Conservation (phyloP, 2,888 invertebrate species). For the Erebia ligea region DNA sequence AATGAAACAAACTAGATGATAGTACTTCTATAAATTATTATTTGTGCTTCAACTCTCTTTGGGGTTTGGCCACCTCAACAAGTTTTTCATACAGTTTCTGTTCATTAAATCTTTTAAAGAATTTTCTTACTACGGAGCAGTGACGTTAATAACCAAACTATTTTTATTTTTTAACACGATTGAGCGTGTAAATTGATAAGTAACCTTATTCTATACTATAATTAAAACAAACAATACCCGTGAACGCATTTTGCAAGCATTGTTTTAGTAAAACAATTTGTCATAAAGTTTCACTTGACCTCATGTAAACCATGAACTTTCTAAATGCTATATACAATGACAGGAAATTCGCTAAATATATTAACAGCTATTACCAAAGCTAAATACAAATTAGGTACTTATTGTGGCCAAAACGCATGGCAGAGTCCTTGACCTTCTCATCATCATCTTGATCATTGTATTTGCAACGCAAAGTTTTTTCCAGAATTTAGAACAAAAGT, state of each 20-base stretch:
- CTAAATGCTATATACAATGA: constrained; percentile 43
- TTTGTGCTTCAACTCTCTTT: not conserved
- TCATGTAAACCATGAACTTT: constrained; percentile 36
- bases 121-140: not conserved
- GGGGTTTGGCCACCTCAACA: too few species aligned
- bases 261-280: constrained; percentile 35
- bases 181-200: constrained; percentile 19
- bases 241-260: constrained; percentile 32
- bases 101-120: not conserved
- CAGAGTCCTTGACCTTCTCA: not conserved
- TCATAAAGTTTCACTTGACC: constrained; percentile 41
- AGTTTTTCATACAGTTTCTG: not conserved
- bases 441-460: too few species aligned
- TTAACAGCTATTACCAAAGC: not conserved
- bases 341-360: constrained; percentile 27
- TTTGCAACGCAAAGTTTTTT: not conserved
- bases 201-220: constrained; percentile 29
- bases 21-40: too few species aligned
- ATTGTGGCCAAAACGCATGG: not conserved
- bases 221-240: constrained; percentile 29
- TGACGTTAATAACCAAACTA: not conserved
- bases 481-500: too few species aligned
- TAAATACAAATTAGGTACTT: not conserved
- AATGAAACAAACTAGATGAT: too few species aligned
- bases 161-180: not conserved